A percentile compares a stretch with the other conserved stretches of the same genome.
These are phyloP conservation scores for Sebastes trivittatus DNA, from an alignment of 2,797 vertebrate genomes.

Conservation along the genomic window DNA sequence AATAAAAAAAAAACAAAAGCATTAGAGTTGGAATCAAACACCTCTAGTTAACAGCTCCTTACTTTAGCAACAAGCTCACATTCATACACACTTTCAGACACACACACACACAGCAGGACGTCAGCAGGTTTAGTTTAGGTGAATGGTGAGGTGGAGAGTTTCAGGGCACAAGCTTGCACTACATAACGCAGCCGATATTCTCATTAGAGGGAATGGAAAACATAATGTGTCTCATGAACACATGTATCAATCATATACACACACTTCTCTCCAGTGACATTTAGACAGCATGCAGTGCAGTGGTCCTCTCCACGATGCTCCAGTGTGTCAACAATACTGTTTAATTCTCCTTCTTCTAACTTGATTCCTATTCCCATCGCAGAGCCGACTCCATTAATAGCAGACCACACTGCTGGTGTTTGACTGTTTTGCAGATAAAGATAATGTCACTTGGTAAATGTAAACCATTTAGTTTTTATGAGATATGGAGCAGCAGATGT, in stretches of 20 bases:
- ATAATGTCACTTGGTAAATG: background rate
- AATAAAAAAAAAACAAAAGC: constrained; percentile 31
- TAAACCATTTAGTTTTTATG: background rate
- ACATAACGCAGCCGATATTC: constrained; percentile 18
- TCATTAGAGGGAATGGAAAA: constrained; percentile 10
- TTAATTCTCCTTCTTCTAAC: background rate
- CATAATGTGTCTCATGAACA: background rate
- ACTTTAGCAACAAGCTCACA: constrained; percentile 16
- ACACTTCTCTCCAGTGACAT: background rate
- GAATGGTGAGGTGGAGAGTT: constrained; percentile 10
- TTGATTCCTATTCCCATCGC: background rate
- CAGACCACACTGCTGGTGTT: background rate
- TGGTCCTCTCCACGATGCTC: constrained; percentile 16
- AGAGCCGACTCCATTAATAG: background rate
- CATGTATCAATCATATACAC: background rate
- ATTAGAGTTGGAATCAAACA: constrained; percentile 42
- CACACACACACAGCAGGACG: constrained; percentile 3
- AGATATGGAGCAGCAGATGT: background rate
- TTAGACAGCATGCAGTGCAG: constrained; percentile 54
- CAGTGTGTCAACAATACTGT: constrained; percentile 16
- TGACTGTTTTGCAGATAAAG: background rate
- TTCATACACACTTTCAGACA: background rate
- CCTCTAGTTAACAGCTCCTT: constrained; percentile 32
- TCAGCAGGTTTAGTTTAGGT: constrained; percentile 32
- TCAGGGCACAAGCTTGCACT: constrained; percentile 26